Evolutionary conservation across 2,888 invertebrate genomes (phyloP).

Genomic region (Caenorhabditis angaria): DNA sequence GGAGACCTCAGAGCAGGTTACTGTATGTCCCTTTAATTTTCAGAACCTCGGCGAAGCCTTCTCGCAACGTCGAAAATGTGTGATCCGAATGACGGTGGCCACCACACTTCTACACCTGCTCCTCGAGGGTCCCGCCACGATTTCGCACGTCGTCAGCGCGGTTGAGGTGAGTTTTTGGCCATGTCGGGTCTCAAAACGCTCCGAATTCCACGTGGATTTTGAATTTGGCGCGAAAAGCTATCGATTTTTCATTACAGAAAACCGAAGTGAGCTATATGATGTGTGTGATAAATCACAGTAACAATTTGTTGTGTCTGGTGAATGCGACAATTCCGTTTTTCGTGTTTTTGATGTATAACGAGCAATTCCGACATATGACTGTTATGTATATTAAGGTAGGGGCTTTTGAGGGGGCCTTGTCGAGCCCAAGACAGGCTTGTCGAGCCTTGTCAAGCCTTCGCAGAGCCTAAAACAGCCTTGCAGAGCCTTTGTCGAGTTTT

Average conservation of each 20-base stretch:
- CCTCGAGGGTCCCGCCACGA: slow-evolving; percentile 66
- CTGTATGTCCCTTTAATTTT: slow-evolving; percentile 18
- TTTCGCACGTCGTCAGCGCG: slow-evolving; percentile 53
- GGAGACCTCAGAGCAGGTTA: too few relatives aligned
- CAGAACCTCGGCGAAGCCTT: slow-evolving; percentile 67
- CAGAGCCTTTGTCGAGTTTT: too few relatives aligned
- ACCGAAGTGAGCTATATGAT: slow-evolving; percentile 40
- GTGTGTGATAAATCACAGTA: slow-evolving; percentile 63
- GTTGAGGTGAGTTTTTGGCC: slow-evolving; percentile 34
- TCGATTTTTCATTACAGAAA: too few relatives aligned
- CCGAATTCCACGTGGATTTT: too few relatives aligned
- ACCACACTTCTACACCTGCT: slow-evolving; percentile 66
- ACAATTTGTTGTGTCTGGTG: slow-evolving; percentile 64
- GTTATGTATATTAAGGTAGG: slow-evolving; percentile 57
- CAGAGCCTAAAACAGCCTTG: too few relatives aligned
- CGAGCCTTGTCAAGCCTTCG: too few relatives aligned
- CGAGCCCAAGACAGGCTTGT: too few relatives aligned
- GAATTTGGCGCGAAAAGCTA: too few relatives aligned
- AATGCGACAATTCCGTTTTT: slow-evolving; percentile 71
- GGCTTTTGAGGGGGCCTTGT: neutral
- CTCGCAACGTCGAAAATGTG: slow-evolving; percentile 65
- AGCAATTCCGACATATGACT: slow-evolving; percentile 68
- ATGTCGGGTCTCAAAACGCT: too few relatives aligned
- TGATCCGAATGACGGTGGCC: slow-evolving; percentile 68
- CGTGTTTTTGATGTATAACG: slow-evolving; percentile 63